These are phyloP conservation scores for Todiramphus saurophagus DNA, from an alignment of 2,113 vertebrate genomes.

Conservation along the genomic window DNA sequence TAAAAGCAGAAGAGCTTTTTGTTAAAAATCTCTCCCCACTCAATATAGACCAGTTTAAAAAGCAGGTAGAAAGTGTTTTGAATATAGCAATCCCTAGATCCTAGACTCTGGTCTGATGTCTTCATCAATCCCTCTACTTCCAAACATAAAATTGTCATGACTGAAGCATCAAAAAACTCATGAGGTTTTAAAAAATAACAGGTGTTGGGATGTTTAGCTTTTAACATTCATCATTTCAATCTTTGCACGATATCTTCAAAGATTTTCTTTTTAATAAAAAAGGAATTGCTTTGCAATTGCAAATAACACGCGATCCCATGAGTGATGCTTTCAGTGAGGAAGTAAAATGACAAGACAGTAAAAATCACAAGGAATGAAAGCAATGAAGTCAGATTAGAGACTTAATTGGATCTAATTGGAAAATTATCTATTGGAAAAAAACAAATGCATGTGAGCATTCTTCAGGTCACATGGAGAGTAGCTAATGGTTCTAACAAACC, in stretches of 20 bases:
- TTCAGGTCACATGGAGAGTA: background rate
- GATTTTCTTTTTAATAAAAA: conserved; percentile 14
- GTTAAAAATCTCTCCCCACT: background rate
- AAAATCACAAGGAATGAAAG: background rate
- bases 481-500: background rate
- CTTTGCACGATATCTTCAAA: background rate
- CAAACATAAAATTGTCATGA: background rate
- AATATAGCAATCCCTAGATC: background rate
- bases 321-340: background rate
- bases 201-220: background rate
- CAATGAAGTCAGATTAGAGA: background rate
- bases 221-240: background rate
- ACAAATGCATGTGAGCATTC: background rate
- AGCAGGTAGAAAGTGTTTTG: background rate
- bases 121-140: background rate
- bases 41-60: background rate
- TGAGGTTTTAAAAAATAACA: background rate
- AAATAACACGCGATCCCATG: background rate
- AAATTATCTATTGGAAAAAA: background rate
- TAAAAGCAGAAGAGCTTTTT: background rate
- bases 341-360: background rate
- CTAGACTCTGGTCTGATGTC: background rate
- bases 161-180: background rate
- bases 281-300: background rate
- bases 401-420: background rate